phyloP scores from a whole-genome alignment of 2,797 vertebrate genomes.

The Sebastes goodei region DNA sequence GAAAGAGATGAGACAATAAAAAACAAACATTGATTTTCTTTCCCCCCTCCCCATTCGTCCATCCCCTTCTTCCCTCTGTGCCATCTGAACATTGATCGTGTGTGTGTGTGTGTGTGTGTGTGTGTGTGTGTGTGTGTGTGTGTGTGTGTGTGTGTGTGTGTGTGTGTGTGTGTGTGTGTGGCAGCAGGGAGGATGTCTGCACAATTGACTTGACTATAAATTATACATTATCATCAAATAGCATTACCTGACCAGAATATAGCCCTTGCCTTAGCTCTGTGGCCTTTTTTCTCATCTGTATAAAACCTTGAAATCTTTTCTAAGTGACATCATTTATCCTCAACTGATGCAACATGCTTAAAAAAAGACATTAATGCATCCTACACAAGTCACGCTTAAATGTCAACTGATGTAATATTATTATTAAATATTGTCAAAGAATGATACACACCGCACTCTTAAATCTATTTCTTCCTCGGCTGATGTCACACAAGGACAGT shows the following conservation, averaged over 20 bases:
- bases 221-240: conserved; percentile 73
- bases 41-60: conserved; percentile 17
- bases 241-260: conserved; percentile 23
- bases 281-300: background rate
- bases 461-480: background rate
- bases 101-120: no score
- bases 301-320: background rate
- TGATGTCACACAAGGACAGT: conserved; percentile 24
- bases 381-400: background rate
- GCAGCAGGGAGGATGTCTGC: conserved; percentile 48
- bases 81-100: conserved; percentile 63
- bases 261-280: background rate
- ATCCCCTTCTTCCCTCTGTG: conserved; percentile 20
- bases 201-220: conserved; percentile 70
- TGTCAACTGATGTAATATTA: background rate
- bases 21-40: conserved; percentile 73
- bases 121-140: no score
- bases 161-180: no score
- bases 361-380: background rate
- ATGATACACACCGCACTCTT: background rate
- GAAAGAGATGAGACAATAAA: conserved; percentile 41
- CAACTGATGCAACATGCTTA: background rate
- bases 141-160: no score
- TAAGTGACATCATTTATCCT: background rate
- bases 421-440: background rate